Evolutionary conservation across 1,140 invertebrate species (phyloP).

Genomic region (Orchestia grillus): DNA sequence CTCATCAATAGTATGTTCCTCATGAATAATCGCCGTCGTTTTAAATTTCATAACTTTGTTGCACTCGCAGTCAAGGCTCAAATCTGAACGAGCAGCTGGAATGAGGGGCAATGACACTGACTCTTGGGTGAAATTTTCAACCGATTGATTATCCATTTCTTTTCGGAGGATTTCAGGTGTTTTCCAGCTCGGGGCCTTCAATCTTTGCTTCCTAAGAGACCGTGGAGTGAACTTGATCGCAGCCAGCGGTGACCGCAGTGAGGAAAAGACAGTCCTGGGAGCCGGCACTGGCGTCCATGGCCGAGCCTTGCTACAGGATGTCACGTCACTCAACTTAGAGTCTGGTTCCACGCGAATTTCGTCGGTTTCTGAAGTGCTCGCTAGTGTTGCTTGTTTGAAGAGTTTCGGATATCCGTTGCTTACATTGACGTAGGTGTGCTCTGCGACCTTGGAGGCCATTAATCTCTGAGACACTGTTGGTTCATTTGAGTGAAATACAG

Average conservation of each 20-base stretch:
- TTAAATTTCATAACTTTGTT: background rate
- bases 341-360: background rate
- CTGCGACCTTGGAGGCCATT: background rate
- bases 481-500: background rate
- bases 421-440: background rate
- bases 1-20: background rate
- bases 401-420: background rate
- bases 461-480: background rate
- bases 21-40: constrained; percentile 32
- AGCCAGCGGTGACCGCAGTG: background rate
- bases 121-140: background rate
- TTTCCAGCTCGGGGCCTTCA: background rate
- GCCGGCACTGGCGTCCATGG: constrained; percentile 9
- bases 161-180: background rate
- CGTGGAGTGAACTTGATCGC: constrained; percentile 33
- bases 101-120: background rate
- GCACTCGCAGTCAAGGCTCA: background rate
- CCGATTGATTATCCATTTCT: background rate
- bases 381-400: background rate
- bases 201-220: background rate
- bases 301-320: background rate
- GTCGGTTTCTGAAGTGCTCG: background rate
- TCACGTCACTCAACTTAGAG: background rate
- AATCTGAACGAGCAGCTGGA: background rate
- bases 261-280: constrained; percentile 31